phyloP scores from a whole-genome alignment of 2,888 invertebrate genomes.

The Philopedon plagiatum region DNA sequence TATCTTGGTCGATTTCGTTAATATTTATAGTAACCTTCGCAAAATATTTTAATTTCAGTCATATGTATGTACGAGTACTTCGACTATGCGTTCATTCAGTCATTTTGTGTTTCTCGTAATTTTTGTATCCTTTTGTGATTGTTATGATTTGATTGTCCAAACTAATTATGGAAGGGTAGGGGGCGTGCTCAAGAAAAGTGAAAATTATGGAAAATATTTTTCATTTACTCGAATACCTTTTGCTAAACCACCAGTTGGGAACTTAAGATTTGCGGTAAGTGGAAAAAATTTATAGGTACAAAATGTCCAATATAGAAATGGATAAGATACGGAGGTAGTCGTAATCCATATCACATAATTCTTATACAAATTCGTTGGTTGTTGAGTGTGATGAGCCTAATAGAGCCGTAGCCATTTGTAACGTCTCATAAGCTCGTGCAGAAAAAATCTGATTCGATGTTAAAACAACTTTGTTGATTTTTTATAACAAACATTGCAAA shows the following conservation, averaged over 20 bases:
- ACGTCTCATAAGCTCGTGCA: too few species aligned
- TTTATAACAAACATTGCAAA: too few species aligned
- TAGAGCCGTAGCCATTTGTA: too few species aligned
- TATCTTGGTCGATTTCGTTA: not conserved
- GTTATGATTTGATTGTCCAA: not conserved
- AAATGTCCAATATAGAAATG: not conserved
- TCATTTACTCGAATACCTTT: constrained; percentile 59
- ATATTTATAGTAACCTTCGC: not conserved
- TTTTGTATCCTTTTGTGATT: not conserved
- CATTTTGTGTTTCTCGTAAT: not conserved
- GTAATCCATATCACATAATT: too few species aligned
- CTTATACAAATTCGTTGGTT: too few species aligned
- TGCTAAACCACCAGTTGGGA: constrained; percentile 58
- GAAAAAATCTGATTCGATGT: too few species aligned
- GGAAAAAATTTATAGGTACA: too few species aligned
- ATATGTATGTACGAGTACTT: too few species aligned
- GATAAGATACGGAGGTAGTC: not conserved
- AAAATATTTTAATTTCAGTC: not conserved
- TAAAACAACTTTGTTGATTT: too few species aligned
- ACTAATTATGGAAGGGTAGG: constrained; percentile 45
- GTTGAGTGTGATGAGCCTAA: too few species aligned
- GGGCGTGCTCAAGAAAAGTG: constrained; percentile 50
- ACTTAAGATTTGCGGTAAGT: constrained; percentile 58
- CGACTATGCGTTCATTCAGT: not conserved
- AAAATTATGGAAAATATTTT: constrained; percentile 48